These are phyloP conservation scores for Tylochromis polylepis DNA, from an alignment of 2,113 vertebrate genomes.

Conservation along the genomic window DNA sequence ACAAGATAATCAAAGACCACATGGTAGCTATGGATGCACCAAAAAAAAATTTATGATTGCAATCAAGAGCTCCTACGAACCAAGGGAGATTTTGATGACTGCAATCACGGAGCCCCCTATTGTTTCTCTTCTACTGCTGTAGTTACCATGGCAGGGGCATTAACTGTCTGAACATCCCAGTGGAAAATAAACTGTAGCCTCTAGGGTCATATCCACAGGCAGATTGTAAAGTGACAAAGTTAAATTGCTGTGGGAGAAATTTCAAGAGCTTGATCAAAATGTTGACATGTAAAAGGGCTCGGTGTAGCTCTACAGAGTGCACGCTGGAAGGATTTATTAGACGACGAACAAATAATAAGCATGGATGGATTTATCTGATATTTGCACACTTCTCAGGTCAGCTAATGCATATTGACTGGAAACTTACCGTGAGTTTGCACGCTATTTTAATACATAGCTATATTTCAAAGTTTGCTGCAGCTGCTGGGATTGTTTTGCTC, in stretches of 20 bases:
- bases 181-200: neutral
- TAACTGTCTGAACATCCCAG: neutral
- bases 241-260: neutral
- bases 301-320: neutral
- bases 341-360: neutral
- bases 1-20: constrained; percentile 11
- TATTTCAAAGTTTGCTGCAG: neutral
- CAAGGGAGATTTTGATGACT: constrained; percentile 39
- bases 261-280: neutral
- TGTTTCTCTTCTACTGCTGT: constrained; percentile 21
- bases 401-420: neutral
- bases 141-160: constrained; percentile 6
- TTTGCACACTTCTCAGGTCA: neutral
- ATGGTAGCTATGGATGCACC: constrained; percentile 5
- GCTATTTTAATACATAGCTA: neutral
- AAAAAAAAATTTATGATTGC: constrained; percentile 37
- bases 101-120: constrained; percentile 50
- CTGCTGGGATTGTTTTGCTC: neutral
- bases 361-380: neutral
- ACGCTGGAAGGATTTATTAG: neutral
- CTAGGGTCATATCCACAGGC: neutral
- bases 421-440: neutral
- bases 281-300: neutral
- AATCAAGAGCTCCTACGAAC: constrained; percentile 44
- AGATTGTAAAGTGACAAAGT: neutral